These are phyloP conservation scores for Himantopus leucocephalus DNA, from an alignment of 2,113 vertebrate genomes.

Conservation along the genomic window DNA sequence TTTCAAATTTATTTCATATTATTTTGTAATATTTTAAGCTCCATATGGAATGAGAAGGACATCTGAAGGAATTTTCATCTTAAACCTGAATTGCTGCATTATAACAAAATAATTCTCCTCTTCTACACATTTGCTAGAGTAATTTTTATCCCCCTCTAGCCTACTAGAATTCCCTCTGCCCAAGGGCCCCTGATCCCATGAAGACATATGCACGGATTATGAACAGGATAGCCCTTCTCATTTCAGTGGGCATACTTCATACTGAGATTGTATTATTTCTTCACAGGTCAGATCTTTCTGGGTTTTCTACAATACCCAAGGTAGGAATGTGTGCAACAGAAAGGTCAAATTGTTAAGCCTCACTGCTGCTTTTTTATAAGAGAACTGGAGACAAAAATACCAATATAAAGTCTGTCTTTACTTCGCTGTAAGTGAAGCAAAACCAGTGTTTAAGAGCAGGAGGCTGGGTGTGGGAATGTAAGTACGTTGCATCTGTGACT, in stretches of 20 bases:
- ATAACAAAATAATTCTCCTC: not conserved
- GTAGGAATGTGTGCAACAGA: not conserved
- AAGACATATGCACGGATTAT: not conserved
- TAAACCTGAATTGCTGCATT: not conserved
- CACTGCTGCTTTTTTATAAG: not conserved
- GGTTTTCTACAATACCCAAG: not conserved
- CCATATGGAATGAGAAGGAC: conserved; percentile 19
- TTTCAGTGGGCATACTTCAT: not conserved
- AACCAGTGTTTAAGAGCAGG: not conserved
- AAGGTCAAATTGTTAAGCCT: not conserved
- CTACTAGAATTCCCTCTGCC: not conserved
- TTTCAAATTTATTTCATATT: conserved; percentile 31
- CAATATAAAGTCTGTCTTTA: not conserved
- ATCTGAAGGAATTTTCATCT: conserved; percentile 27
- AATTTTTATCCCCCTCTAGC: not conserved
- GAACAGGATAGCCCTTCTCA: not conserved
- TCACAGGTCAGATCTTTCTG: not conserved
- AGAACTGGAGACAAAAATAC: not conserved
- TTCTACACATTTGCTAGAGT: not conserved
- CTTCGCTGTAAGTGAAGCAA: not conserved
- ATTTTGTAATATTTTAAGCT: conserved; percentile 45
- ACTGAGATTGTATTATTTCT: not conserved
- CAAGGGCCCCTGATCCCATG: not conserved
- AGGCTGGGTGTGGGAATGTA: not conserved
- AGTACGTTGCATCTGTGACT: not conserved